These are phyloP conservation scores for Onychostoma macrolepis DNA, from an alignment of 2,113 vertebrate genomes.

Conservation along the genomic window DNA sequence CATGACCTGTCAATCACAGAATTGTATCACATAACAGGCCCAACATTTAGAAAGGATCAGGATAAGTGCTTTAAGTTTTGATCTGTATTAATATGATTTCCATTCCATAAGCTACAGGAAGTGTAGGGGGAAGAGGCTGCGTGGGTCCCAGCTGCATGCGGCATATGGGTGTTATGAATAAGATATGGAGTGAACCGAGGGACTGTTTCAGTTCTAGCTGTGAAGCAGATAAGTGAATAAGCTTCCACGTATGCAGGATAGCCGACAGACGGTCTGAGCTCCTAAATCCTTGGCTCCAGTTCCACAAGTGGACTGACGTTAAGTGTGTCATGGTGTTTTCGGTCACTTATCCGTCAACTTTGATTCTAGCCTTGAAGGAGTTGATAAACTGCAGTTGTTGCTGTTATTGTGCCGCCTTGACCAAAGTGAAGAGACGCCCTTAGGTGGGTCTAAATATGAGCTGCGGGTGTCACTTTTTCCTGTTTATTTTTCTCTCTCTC, in stretches of 20 bases:
- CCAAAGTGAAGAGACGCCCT: conserved; percentile 46
- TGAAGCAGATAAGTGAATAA: conserved; percentile 17
- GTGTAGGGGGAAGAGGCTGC: neutral
- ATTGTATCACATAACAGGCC: neutral
- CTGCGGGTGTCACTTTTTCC: neutral
- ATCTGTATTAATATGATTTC: conserved; percentile 10
- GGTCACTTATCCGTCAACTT: conserved; percentile 74
- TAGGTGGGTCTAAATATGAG: conserved; percentile 11
- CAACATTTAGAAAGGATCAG: neutral
- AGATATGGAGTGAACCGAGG: conserved; percentile 49
- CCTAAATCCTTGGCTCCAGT: conserved; percentile 43
- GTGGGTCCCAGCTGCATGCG: conserved; percentile 15
- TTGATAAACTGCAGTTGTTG: conserved; percentile 80
- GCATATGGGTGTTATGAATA: conserved; percentile 28
- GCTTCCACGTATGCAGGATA: conserved; percentile 31
- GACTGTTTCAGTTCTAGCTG: conserved; percentile 17
- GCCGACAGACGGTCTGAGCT: conserved; percentile 36
- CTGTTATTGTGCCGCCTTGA: conserved; percentile 76
- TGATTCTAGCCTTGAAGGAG: conserved; percentile 75
- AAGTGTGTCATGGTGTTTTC: conserved; percentile 78
- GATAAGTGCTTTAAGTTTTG: conserved; percentile 16
- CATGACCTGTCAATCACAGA: neutral
- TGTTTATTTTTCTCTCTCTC: neutral
- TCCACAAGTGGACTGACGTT: conserved; percentile 56
- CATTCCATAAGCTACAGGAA: conserved; percentile 4